phyloP scores from a whole-genome alignment of 2,113 vertebrate genomes.

The Leuciscus idus region DNA sequence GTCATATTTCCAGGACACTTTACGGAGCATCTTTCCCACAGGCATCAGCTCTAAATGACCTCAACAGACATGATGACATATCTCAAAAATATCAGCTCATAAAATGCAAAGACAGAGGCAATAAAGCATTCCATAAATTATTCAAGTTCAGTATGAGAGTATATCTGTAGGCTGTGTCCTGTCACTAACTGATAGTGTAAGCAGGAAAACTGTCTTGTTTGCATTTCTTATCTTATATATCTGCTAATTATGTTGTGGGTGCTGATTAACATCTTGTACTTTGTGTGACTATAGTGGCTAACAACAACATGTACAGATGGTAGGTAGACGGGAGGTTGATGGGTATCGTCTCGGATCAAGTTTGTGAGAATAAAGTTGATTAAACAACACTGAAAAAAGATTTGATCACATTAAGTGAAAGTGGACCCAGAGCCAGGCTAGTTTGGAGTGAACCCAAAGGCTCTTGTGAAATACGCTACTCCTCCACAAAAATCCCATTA shows the following conservation, averaged over 20 bases:
- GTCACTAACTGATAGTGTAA: slow-evolving; percentile 14
- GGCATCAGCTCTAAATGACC: background rate
- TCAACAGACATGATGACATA: background rate
- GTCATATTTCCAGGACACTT: background rate
- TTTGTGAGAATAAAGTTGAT: background rate
- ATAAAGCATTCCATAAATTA: slow-evolving; percentile 26
- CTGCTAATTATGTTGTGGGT: slow-evolving; percentile 8
- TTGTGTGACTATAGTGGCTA: background rate
- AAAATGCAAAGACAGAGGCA: background rate
- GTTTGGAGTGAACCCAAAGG: background rate
- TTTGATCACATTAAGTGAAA: slow-evolving; percentile 12
- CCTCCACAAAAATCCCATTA: background rate
- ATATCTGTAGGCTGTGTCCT: background rate
- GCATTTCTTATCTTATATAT: slow-evolving; percentile 21
- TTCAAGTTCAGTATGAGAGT: background rate
- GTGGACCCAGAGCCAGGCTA: background rate
- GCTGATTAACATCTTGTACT: background rate
- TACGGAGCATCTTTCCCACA: slow-evolving; percentile 7
- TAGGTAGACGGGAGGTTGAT: background rate
- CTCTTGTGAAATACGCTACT: slow-evolving; percentile 18
- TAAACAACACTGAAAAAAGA: slow-evolving; percentile 5
- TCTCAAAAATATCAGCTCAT: background rate
- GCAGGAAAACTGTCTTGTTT: slow-evolving; percentile 2
- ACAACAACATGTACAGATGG: background rate
- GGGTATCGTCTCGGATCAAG: background rate